A percentile compares a stretch with the other conserved stretches of the same genome.
Conservation (phyloP, 1,140 invertebrate species). For the Panulirus ornatus region DNA sequence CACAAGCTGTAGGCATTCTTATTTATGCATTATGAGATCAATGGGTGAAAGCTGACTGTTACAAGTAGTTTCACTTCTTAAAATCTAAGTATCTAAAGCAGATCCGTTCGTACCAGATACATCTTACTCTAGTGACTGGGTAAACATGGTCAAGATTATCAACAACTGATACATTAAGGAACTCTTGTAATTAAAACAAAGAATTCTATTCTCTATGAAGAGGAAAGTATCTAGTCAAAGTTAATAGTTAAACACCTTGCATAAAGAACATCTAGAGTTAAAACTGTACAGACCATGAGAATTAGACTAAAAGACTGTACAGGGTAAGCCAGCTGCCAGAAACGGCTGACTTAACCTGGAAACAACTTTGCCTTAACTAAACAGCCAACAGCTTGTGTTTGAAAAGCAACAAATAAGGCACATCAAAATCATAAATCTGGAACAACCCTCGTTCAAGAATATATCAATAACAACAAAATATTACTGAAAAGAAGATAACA, state of each 20-base stretch:
- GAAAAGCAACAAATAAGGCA: constrained; percentile 62
- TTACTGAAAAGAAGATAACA: constrained; percentile 17
- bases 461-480: constrained; percentile 38
- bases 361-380: constrained; percentile 44
- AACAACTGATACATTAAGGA: constrained; percentile 69
- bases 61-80: constrained; percentile 57
- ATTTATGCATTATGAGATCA: constrained; percentile 65
- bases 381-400: constrained; percentile 57
- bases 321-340: constrained; percentile 43
- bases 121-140: constrained; percentile 51
- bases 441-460: constrained; percentile 62
- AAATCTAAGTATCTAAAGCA: constrained; percentile 47
- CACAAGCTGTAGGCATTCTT: constrained; percentile 56
- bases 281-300: constrained; percentile 41
- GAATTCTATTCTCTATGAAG: constrained; percentile 55
- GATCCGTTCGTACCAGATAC: constrained; percentile 51
- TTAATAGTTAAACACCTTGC: constrained; percentile 62
- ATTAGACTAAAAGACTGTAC: constrained; percentile 45
- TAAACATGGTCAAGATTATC: constrained; percentile 43
- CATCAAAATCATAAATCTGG: constrained; percentile 67
- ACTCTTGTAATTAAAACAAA: constrained; percentile 46
- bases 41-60: constrained; percentile 66
- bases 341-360: constrained; percentile 45
- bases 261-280: constrained; percentile 53
- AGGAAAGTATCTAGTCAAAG: constrained; percentile 54